Evolutionary conservation across 2,113 vertebrate species (phyloP).

Genomic region (Oncorhynchus kisutch): DNA sequence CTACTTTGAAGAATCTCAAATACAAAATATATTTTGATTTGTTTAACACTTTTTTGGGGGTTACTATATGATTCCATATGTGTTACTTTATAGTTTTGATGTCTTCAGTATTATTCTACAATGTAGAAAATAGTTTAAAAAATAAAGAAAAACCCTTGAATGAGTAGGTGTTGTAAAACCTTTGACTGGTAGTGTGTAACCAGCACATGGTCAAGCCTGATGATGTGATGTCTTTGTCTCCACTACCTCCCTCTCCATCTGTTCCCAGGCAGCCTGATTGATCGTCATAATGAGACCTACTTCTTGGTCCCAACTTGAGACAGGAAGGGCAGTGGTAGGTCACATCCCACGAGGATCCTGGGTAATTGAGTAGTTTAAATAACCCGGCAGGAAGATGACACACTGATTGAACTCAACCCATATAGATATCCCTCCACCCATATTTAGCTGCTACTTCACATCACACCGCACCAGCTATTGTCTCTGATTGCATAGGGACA

Average conservation of each 20-base stretch:
- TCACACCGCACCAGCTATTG: constrained; percentile 14
- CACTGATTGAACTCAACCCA: constrained; percentile 44
- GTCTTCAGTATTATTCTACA: no score
- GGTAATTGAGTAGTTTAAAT: constrained; percentile 74
- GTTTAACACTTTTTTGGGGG: no score
- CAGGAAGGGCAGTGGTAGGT: constrained; percentile 42
- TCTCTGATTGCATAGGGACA: constrained; percentile 45
- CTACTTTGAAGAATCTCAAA: no score
- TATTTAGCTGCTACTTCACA: background rate
- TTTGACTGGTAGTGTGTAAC: background rate
- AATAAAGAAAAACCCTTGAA: no score
- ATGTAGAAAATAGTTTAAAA: no score
- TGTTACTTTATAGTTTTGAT: no score
- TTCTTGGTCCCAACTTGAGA: constrained; percentile 60
- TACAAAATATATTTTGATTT: no score
- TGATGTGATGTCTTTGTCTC: constrained; percentile 8
- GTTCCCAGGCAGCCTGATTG: background rate
- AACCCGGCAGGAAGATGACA: constrained; percentile 55
- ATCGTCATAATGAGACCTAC: constrained; percentile 68
- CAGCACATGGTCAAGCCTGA: constrained; percentile 2
- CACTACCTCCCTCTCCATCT: background rate
- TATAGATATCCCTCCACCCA: background rate
- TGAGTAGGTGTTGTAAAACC: no score
- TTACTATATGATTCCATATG: no score
- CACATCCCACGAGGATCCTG: constrained; percentile 48